Percentiles rank a stretch among this genome's conserved stretches.
These are phyloP conservation scores for Micronisus gabar DNA, from an alignment of 2,113 vertebrate genomes.

Conservation along the genomic window DNA sequence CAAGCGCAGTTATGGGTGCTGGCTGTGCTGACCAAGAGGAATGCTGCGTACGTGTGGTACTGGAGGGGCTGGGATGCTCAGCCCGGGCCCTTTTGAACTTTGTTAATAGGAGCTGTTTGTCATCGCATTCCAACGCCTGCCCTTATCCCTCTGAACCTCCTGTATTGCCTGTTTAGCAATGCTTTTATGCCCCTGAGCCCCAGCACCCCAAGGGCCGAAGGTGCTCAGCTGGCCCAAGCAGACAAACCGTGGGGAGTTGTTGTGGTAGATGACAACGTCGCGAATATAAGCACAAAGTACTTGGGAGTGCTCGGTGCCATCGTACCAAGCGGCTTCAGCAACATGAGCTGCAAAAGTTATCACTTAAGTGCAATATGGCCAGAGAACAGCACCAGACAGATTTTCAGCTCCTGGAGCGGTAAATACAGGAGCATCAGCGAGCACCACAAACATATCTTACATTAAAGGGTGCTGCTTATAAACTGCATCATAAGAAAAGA, in stretches of 20 bases:
- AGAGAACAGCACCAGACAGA: background rate
- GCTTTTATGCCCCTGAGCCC: background rate
- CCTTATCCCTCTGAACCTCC: background rate
- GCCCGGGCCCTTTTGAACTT: background rate
- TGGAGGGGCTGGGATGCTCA: background rate
- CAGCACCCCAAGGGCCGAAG: background rate
- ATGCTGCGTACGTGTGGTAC: constrained; percentile 34
- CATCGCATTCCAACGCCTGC: background rate
- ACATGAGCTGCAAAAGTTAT: background rate
- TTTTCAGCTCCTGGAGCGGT: background rate
- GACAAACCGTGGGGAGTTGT: background rate
- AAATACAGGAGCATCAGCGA: background rate
- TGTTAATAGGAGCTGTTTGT: background rate
- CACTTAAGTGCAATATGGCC: background rate
- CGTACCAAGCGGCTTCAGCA: background rate
- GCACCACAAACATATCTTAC: background rate
- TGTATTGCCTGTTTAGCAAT: background rate
- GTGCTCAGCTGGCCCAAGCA: background rate
- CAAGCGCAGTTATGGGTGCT: background rate
- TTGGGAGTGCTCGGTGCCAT: background rate
- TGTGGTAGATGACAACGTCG: background rate
- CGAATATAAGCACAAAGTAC: background rate
- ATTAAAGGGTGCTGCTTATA: background rate
- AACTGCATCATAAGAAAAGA: background rate
- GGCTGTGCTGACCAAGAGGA: background rate